Base-by-base conservation (phyloP, 2,113 vertebrate genomes). In the Vicugna pacos region DNA sequence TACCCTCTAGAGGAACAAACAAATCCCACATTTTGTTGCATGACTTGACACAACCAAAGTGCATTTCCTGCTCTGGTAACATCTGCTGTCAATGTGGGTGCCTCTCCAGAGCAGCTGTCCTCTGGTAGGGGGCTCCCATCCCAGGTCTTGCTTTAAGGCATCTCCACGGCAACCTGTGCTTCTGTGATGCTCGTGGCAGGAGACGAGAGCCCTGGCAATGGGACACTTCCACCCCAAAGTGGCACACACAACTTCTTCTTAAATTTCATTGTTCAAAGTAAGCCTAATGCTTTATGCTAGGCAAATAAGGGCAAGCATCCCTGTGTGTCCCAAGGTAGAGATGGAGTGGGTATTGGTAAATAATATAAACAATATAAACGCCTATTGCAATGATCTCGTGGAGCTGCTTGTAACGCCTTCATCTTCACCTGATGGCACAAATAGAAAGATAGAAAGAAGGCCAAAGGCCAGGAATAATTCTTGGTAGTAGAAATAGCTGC, bases 351-450 rank as follows among this genome's bases (percentile, higher is more conserved):
- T 38, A 30, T 9, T 12, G 15, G 35, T 46, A 24, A 65, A 17
- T 30, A 48, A 26, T 12, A 75, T 50, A 88, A 65, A 17, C n/a
- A 48, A 26, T 12, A 75, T 50, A 88, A 48, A 19, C 58, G 4
- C 4, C 38, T 64, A 1, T 10, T 22, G 0, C 16, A 1, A 1
- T 50, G 76, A 52, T n/a, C 62, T 48, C 6, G 2, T 26, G 54
- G 19, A 2, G 6, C 20, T 6, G 15, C n/a, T 11, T 12, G 32
- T 30, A 35, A 62, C 26, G 20, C 38, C 16, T 56, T 76, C 16
- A 2, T 64, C 50, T 52, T 35, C 22, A 70, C 42, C 58, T 42
- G 52, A 17, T 16, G 56, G 26, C 14, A 24, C 17, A 22, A 42
- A n/a, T 24, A 14, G 35, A 13, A 5, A 24, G 9, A 35, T 50